These are phyloP conservation scores for Dunckerocampus dactyliophorus DNA, from an alignment of 2,113 vertebrate genomes.

Conservation along the genomic window DNA sequence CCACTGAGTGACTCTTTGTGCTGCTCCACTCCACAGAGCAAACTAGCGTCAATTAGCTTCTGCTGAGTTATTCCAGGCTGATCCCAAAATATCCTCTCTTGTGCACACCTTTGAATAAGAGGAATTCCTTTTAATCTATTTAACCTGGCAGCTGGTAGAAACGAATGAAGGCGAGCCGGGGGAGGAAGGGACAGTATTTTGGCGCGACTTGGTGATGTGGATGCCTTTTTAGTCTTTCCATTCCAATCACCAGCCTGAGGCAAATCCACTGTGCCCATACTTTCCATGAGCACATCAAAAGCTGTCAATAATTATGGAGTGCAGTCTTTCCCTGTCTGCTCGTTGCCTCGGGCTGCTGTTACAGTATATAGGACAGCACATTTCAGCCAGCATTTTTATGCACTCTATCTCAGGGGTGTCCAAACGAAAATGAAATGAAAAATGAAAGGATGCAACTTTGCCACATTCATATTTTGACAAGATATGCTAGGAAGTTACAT, in stretches of 20 bases:
- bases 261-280: conserved; percentile 71
- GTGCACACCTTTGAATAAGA: conserved; percentile 73
- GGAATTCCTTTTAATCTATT: conserved; percentile 74
- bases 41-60: conserved; percentile 37
- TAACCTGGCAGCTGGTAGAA: conserved; percentile 38
- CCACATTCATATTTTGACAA: too few species aligned
- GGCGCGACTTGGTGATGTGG: conserved; percentile 38
- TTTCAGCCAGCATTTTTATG: background rate
- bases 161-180: conserved; percentile 20
- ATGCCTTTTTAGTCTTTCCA: conserved; percentile 82
- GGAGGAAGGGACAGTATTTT: conserved; percentile 30
- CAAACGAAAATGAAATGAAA: too few species aligned
- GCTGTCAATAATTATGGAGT: conserved; percentile 81
- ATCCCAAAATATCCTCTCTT: conserved; percentile 56
- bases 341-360: conserved; percentile 23
- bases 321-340: conserved; percentile 36
- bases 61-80: conserved; percentile 43
- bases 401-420: too few species aligned
- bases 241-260: conserved; percentile 70
- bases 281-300: conserved; percentile 76
- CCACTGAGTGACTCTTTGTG: conserved; percentile 13
- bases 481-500: too few species aligned
- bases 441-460: too few species aligned
- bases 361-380: conserved; percentile 19
- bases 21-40: conserved; percentile 16